Conservation (phyloP, 2,797 vertebrate species). For the Bradypus variegatus region DNA sequence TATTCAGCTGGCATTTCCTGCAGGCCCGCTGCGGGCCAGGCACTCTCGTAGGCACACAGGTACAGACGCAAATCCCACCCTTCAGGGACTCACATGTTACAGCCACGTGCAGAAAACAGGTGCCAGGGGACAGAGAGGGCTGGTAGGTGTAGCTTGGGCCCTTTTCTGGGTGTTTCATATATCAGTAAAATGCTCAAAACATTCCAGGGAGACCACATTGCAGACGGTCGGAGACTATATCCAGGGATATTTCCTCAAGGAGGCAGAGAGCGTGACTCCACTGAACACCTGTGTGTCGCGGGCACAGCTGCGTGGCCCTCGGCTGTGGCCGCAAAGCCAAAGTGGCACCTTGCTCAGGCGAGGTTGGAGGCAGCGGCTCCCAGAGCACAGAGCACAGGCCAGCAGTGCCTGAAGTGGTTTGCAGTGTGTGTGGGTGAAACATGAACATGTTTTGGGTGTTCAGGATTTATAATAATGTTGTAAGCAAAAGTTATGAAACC, state of each 20-base stretch:
- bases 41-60: not conserved
- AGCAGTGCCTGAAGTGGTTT: too few relatives aligned
- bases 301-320: too few relatives aligned
- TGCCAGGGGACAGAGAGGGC: not conserved
- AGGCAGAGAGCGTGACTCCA: too few relatives aligned
- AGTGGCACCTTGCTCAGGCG: too few relatives aligned
- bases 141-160: not conserved
- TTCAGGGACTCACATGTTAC: rapidly evolving
- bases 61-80: too few relatives aligned
- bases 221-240: not conserved
- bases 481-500: not conserved
- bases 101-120: rapidly evolving
- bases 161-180: too few relatives aligned
- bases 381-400: too few relatives aligned
- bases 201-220: not conserved
- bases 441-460: not conserved
- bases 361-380: not conserved
- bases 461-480: not conserved
- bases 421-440: rapidly evolving
- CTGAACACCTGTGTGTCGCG: too few relatives aligned
- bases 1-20: rapidly evolving
- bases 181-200: not conserved
- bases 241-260: not conserved
- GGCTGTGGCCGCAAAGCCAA: too few relatives aligned
- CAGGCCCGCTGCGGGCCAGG: not conserved